phyloP scores from a whole-genome alignment of 2,113 vertebrate genomes.

The Peucedramus taeniatus region DNA sequence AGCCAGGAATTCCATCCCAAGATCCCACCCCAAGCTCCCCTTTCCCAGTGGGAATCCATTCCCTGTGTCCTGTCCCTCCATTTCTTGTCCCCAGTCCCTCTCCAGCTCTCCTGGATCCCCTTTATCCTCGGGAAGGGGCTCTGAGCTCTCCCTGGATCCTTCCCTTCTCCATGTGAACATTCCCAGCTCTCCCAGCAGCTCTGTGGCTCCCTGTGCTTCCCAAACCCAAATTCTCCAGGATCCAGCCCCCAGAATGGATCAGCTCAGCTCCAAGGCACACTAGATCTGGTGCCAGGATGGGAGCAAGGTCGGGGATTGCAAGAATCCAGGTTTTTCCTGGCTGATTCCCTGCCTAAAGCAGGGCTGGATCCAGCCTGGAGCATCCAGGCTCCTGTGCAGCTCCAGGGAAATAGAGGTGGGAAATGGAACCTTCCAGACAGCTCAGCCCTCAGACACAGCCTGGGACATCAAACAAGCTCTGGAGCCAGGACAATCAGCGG shows the following conservation, averaged over 20 bases:
- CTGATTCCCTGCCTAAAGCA: not conserved
- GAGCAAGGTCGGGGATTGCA: not conserved
- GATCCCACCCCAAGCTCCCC: not conserved
- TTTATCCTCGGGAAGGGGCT: accelerated
- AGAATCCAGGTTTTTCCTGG: not conserved
- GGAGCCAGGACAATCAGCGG: not conserved
- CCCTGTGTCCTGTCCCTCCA: not conserved
- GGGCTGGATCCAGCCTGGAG: not conserved
- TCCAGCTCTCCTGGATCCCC: not conserved
- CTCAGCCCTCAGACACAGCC: not conserved
- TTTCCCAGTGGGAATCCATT: not conserved
- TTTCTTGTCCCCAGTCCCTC: not conserved
- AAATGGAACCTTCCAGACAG: not conserved
- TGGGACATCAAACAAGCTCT: not conserved
- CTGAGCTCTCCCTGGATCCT: accelerated
- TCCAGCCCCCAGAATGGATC: not conserved
- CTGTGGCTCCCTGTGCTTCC: not conserved
- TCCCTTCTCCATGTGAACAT: not conserved
- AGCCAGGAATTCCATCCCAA: not conserved
- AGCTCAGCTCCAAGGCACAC: not conserved
- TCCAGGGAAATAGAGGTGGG: not conserved
- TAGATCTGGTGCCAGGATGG: not conserved
- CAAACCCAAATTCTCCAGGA: not conserved
- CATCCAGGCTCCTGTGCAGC: not conserved
- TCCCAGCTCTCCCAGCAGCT: not conserved